A percentile compares a stretch with the other conserved stretches of the same genome.
These are phyloP conservation scores for Cardiocondyla obscurior DNA, from an alignment of 1,140 invertebrate species.

Conservation along the genomic window DNA sequence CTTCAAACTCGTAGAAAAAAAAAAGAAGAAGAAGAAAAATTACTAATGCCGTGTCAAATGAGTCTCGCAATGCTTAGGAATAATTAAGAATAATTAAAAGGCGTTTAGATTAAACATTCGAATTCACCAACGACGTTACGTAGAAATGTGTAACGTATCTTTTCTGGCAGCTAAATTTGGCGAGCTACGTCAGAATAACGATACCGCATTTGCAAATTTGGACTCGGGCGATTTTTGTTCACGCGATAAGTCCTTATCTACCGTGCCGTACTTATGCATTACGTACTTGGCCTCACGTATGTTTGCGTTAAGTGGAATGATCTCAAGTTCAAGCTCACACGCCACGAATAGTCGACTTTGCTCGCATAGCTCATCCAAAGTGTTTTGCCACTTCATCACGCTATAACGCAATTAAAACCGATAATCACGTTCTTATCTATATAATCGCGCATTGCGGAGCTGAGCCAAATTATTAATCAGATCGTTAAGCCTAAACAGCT, in stretches of 20 bases:
- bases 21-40: too few relatives aligned
- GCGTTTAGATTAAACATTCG: not conserved
- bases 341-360: slow-evolving; percentile 56
- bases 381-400: slow-evolving; percentile 32
- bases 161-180: not conserved
- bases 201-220: slow-evolving; percentile 15
- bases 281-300: slow-evolving; percentile 54
- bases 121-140: not conserved
- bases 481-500: not conserved
- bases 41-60: too few relatives aligned
- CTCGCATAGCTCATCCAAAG: slow-evolving; percentile 40
- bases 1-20: not conserved
- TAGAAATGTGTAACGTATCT: not conserved
- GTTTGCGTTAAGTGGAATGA: slow-evolving; percentile 60
- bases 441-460: not conserved
- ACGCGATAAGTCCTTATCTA: slow-evolving; percentile 30
- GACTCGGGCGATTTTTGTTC: not conserved
- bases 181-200: not conserved
- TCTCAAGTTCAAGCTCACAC: slow-evolving; percentile 71
- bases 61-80: not conserved
- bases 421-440: slow-evolving; percentile 35
- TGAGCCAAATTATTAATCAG: slow-evolving; percentile 9
- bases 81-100: not conserved
- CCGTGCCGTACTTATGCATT: slow-evolving; percentile 33
- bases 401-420: slow-evolving; percentile 33